Base-by-base conservation (phyloP, 2,888 invertebrate species). In the Boloria euphrosyne region DNA sequence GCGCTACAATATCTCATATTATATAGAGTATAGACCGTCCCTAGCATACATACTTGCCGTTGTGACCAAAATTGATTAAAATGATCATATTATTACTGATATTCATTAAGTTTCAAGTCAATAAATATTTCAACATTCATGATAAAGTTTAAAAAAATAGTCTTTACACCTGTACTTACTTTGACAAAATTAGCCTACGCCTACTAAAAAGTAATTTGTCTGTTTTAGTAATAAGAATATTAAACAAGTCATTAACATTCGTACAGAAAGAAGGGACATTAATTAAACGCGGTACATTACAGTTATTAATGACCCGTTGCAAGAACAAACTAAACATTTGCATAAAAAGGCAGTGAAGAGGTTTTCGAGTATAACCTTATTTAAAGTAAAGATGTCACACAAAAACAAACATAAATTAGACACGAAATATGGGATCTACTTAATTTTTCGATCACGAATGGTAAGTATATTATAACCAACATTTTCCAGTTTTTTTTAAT, bases 271-370 rank as follows among this genome's bases (percentile, higher is more conserved):
- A 59, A 13, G 43, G 16, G 13, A 46, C 47, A 18, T 65, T 65
- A 52, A 52, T 47, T 59, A 64, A 47, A 10, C 46, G 52, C 62
- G 16, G 52, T 13, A 59, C 52, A 31, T 59, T 59, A 38, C 14
- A 13, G 16, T 53, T 47, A 59, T 58, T 59, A 59, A 59, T 31
- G 52, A 38, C 51, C 52, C 46, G 46, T 52, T n/a, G 38, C 38
- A 38, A 49, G 17, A 53, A 22, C 43, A 27, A 44, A 61, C 50
- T 46, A 43, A 27, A 53, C 13, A 6, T 17, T 27, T 5, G 10
- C 22, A 53, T 22, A 5, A n/a, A 46, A 46, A 38, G 10, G 10
- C 31, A 62, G n/a, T 44, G 46, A 38, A 52, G 22, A 18, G 2
- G 53, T 46, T 14, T n/a, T 16, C 10, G 46, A 17, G n/a, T 49